Base-by-base conservation (phyloP, 2,888 invertebrate species). In the Catocala fraxini region DNA sequence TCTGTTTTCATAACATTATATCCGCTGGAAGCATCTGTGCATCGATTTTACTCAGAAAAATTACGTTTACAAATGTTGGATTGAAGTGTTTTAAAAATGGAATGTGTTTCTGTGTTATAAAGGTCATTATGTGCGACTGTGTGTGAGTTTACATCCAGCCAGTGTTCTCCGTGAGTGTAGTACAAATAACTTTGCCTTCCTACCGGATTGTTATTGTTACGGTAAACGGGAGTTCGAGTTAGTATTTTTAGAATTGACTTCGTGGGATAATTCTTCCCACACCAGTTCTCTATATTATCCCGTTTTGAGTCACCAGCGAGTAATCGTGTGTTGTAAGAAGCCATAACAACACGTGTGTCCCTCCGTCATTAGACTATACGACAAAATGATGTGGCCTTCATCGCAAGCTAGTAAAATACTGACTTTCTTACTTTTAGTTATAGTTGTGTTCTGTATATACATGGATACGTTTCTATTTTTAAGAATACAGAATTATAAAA, bases 401-500 rank as follows among this genome's bases (percentile, higher is more conserved):
- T 96, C 96, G 6, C 96, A 96, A 91, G 95, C 96, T 48, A 97
- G 96, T 88, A 97, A 96, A 93, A 86, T 96, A 54, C 91, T 97
- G 56, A 91, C 96, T 53, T 83, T 93, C 9, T 83, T 96, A 47
- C 88, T 97, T 15, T 82, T 96, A 63, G 64, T 95, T 56, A 87
- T 96, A 45, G 81, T 96, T 58, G 77, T 95, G 43, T 97, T 96
- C 84, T 97, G 96, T 81, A 82, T 96, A 51, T 95, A 93, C 71
- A 97, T 97, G 97, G 97, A 97, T 87, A 94, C 95, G 47, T 95
- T 96, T 75, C 89, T 97, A 66, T 97, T 96, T 89, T 83, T 96
- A 75, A 94, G 97, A 63, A 96, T 97, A 85, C 96, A 96, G 80
- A 94, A 96, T 75, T 97, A 96, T 84, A 95, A 95, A 35, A 90